Evolutionary conservation across 1,140 invertebrate species (phyloP), one percentile per base, ranked within the genome.

Genomic region (Drosophila tristis): DNA sequence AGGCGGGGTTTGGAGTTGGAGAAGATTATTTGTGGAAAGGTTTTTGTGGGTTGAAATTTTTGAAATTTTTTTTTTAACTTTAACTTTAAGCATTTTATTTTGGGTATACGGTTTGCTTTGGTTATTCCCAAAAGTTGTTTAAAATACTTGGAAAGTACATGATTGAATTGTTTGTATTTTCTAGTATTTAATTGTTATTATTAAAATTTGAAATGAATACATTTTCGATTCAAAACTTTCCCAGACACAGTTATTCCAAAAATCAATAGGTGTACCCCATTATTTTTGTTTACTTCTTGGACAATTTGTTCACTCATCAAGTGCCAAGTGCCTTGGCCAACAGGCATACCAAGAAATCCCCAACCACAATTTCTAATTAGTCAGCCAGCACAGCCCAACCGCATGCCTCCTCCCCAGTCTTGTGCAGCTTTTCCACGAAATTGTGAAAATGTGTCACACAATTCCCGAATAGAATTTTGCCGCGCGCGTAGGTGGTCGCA

Each of bases 401-500:
- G 1, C 35, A 2, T 4, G 1, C 11, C 11, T 9, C 35, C 20
- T 20, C 20, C 20, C 20, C 20, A 20, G 20, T 39, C 35, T 39
- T 4, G 50, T 23, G 29, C 48, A 6, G 29, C 15, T 49, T 15
- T 75, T 75, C 60, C 42, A 16, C 35, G 61, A 15, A 75, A 74
- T 54, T 66, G 60, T 29, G 35, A 56, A 63, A 73, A 63, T 74
- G 58, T 74, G 67, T 56, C 67, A 60, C 48, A 53, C 25, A 31
- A 54, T 31, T 54, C 48, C 31, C 29, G 43, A 39, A 43, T 51
- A 53, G 64, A 71, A 74, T 62, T 45, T 39, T 13, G 8, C 4
- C 4, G 11, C 26, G 26, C 35, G 63, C 61, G 67, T 76, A 71
- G 76, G 80, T 78, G 74, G 78, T 43, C 54, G 74, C 68, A 86